Evolutionary conservation across 30 jellyfish, hydroid and myxozoan genomes (phyloP).

Genomic region (Hydra vulgaris): DNA sequence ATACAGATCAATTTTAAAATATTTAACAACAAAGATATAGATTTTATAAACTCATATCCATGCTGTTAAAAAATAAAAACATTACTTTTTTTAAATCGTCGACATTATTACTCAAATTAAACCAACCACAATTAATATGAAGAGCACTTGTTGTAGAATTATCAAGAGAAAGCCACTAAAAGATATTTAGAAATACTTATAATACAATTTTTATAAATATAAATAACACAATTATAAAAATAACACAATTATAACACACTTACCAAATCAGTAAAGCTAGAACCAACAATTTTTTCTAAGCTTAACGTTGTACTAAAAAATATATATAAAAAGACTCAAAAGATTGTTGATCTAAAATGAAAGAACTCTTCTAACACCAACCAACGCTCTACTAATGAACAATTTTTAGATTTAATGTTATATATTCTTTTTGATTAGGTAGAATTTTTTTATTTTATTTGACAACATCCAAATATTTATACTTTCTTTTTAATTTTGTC

Average conservation of each 20-base stretch:
- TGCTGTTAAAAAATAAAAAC: too few relatives aligned
- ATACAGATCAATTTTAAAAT: not conserved
- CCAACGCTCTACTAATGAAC: too few relatives aligned
- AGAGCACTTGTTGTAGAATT: slow-evolving; percentile 50
- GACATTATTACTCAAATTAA: slow-evolving; percentile 42
- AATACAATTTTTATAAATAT: not conserved
- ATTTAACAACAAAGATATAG: not conserved
- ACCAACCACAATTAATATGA: slow-evolving; percentile 51
- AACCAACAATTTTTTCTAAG: slow-evolving; percentile 37
- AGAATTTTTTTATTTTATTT: too few relatives aligned
- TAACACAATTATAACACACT: not conserved
- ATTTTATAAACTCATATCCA: not conserved
- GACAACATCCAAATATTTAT: too few relatives aligned
- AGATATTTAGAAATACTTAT: not conserved
- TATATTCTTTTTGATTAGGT: too few relatives aligned
- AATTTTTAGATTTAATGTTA: too few relatives aligned
- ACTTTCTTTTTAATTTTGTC: too few relatives aligned
- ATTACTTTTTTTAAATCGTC: slow-evolving; percentile 40
- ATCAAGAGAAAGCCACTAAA: slow-evolving; percentile 79
- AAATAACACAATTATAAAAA: not conserved
- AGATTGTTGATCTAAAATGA: not conserved
- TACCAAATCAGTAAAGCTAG: slow-evolving; percentile 51
- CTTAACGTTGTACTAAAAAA: slow-evolving; percentile 44
- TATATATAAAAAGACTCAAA: not conserved
- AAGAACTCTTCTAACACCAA: too few relatives aligned